Evolutionary conservation across 2,888 invertebrate species (phyloP).

Genomic region (Machimus atricapillus): DNA sequence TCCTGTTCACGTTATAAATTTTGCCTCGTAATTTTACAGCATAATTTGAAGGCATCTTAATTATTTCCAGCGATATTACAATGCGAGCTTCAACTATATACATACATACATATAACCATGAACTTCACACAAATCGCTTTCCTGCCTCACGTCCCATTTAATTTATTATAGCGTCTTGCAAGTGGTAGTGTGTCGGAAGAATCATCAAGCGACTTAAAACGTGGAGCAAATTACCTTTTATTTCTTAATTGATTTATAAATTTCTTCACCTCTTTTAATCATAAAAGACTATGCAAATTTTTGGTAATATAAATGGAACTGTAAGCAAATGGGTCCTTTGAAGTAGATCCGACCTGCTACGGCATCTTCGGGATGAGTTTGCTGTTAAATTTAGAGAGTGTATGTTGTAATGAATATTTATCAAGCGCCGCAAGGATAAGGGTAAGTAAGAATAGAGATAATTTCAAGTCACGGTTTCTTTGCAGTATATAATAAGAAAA

Average conservation of each 20-base stretch:
- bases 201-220: constrained; percentile 6
- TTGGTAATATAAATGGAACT: background rate
- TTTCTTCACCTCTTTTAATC: constrained; percentile 19
- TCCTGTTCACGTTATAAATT: background rate
- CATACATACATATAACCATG: background rate
- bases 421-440: background rate
- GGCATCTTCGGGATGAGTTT: background rate
- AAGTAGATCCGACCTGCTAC: background rate
- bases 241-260: constrained; percentile 34
- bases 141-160: background rate
- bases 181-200: background rate
- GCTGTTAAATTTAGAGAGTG: no score
- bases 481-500: background rate
- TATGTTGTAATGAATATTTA: background rate
- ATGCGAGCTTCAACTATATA: background rate
- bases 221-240: constrained; percentile 29
- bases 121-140: background rate
- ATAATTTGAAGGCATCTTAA: constrained; percentile 5
- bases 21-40: background rate
- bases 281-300: background rate
- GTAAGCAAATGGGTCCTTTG: background rate
- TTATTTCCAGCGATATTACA: background rate
- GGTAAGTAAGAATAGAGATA: background rate
- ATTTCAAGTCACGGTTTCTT: background rate
- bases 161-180: background rate